These are phyloP conservation scores for Trissolcus brochymenae DNA, from an alignment of 2,888 invertebrate species.

Conservation along the genomic window DNA sequence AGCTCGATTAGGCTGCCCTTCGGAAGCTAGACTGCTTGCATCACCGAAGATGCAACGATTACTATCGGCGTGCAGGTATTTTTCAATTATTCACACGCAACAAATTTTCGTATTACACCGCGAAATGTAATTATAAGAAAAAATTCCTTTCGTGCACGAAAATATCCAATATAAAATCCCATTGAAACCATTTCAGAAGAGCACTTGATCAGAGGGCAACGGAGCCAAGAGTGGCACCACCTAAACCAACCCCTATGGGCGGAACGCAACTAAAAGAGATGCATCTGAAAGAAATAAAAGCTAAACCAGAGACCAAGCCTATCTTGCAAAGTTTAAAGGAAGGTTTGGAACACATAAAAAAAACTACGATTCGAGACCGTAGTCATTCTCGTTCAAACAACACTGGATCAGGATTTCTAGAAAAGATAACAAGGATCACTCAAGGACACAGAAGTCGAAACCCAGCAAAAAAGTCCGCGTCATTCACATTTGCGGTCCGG, in stretches of 20 bases:
- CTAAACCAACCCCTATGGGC: conserved; percentile 64
- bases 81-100: conserved; percentile 44
- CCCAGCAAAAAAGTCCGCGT: conserved; percentile 73
- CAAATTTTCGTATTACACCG: conserved; percentile 36
- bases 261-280: conserved; percentile 69
- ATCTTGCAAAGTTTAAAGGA: conserved; percentile 72
- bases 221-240: conserved; percentile 72
- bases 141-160: conserved; percentile 33
- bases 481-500: conserved; percentile 72
- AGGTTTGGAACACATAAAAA: conserved; percentile 72
- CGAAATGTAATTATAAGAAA: conserved; percentile 19
- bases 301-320: conserved; percentile 71
- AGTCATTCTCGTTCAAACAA: conserved; percentile 63
- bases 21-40: conserved; percentile 75
- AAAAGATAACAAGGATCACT: conserved; percentile 72
- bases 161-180: background rate
- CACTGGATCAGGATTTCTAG: conserved; percentile 66
- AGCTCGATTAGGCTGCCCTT: conserved; percentile 72
- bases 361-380: conserved; percentile 71
- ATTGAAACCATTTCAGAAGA: conserved; percentile 65
- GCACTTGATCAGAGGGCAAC: conserved; percentile 73
- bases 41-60: conserved; percentile 77
- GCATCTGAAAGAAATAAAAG: conserved; percentile 70
- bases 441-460: conserved; percentile 71
- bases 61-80: conserved; percentile 75